Evolutionary conservation across 53 echinoderm and acorn worm genomes (phyloP), one percentile per base, ranked within the genome.

Genomic region (Holothuria leucospilota): DNA sequence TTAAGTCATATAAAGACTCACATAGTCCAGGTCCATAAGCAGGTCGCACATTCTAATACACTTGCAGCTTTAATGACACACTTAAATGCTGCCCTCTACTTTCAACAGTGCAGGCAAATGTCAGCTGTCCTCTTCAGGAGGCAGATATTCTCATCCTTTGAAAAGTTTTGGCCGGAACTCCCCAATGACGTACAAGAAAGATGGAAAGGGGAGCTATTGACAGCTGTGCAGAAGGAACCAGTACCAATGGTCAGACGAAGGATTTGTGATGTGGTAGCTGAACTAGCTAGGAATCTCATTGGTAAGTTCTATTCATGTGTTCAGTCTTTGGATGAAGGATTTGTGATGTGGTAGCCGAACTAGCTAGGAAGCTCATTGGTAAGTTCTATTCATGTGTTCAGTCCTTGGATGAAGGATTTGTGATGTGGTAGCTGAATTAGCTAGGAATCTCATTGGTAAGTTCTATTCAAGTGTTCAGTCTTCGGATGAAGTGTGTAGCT

Each of bases 311-410:
- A 65, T 14, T 24, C 20, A 56, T 1, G 8, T 18, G 4, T 56
- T 46, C 3, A 2, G 15, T 2, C 2, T 56, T 56, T 56, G 16
- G 18, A 56, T 56, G 5, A 56, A 56, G 87, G 62, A 85, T 98
- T 16, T 98, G 98, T 65, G 98, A 98, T 52, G 93, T 88, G 16
- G 83, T 93, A 0, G 93, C 98, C 12, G 98, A 98, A 68, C 82
- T 98, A 5, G 93, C 98, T 8, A 93, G 95, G 49, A 98, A 93
- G 87, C 84, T 98, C 39, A 77, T 95, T 13, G 98, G 97, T 97
- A 65, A 82, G 95, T 34, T 81, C 2, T 21, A 65, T 14, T 24
- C 20, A 56, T 1, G 8, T 18, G 4, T 56, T 46, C 3, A 2
- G 15, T 2, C 2, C 16, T 56, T 56, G 16, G 18, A 56, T 56